Evolutionary conservation across 2,113 vertebrate species (phyloP), one percentile per base, ranked within the genome.

Genomic region (Brachypodius melanocephalos): DNA sequence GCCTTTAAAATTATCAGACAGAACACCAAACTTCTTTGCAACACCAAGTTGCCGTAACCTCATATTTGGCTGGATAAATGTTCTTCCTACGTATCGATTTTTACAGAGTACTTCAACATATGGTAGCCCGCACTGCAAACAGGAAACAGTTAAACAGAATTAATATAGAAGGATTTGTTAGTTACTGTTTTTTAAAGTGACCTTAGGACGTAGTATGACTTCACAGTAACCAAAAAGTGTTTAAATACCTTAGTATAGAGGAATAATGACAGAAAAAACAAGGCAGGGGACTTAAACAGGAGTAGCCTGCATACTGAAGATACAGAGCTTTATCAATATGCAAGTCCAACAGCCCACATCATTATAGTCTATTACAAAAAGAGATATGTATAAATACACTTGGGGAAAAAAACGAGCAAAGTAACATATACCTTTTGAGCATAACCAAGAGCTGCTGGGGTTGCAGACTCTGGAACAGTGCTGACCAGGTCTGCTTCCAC

Each of bases 91-190:
- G 0, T 99, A 99, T 0, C 99, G 98, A 85, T 99, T 99, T 98
- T 99, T 99, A 97, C 99, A 99, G 31, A 99, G 97, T 46, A 99
- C 99, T 95, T 99, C 99, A 43, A 99, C 98, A 14, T 99, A 99
- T 0, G 99, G 99, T 62, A 99, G 97, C 36, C 99, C 98, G 16
- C 99, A 98, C 99, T 99, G 93, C 55, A 96, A 74, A 77, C 19
- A 93, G 48, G 25, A 88, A 55, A 89, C 11, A 71, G 31, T 59
- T 55, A 71, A 80, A 58, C 31, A 85, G 29, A 94, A 58, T 94
- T 67, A 58, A 14, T 76, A 65, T 2, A 36, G 31, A 48, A 71
- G 61, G 26, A 94, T 17, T 65, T 34, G 12, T 67, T 91, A 55
- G 11, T 26, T 54, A 31, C 15, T 45, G n/a, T 10, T 58, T 62